Conservation (phyloP, 2,888 invertebrate species). For the Drosophila nr. perissopoda region DNA sequence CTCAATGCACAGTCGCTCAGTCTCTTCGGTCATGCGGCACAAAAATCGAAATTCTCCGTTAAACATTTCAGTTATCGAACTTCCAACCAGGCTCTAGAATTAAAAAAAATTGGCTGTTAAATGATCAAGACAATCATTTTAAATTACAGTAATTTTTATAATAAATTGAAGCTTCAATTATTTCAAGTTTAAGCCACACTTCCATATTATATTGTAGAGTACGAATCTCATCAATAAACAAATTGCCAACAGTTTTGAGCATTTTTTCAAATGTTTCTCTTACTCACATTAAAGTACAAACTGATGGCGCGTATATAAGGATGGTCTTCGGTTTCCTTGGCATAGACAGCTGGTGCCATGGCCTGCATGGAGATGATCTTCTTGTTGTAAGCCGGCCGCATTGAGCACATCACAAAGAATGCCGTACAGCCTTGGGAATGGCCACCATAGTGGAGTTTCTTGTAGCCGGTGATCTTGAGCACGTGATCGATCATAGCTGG, state of each 20-base stretch:
- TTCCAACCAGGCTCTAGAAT: conserved; percentile 82
- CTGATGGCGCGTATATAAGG: conserved; percentile 83
- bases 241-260: background rate
- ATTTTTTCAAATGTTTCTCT: too few relatives aligned
- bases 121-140: background rate
- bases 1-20: conserved; percentile 82
- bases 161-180: background rate
- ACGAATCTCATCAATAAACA: background rate
- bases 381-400: conserved; percentile 88
- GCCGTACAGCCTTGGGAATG: conserved; percentile 90
- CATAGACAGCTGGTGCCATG: conserved; percentile 90
- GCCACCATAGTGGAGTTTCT: conserved; percentile 87
- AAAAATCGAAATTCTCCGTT: conserved; percentile 82
- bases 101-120: background rate
- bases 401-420: conserved; percentile 89
- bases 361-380: conserved; percentile 89
- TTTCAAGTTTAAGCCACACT: background rate
- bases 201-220: background rate
- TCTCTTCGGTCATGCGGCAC: conserved; percentile 83
- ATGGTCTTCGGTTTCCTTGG: conserved; percentile 82
- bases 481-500: conserved; percentile 93
- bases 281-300: conserved; percentile 82
- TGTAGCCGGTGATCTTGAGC: conserved; percentile 85
- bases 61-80: conserved; percentile 83
- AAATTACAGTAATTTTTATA: background rate